A percentile compares a stretch with the other conserved stretches of the same genome.
Evolutionary conservation across 2,797 vertebrate species (phyloP).

Genomic region (Chaetodon trifasciatus): DNA sequence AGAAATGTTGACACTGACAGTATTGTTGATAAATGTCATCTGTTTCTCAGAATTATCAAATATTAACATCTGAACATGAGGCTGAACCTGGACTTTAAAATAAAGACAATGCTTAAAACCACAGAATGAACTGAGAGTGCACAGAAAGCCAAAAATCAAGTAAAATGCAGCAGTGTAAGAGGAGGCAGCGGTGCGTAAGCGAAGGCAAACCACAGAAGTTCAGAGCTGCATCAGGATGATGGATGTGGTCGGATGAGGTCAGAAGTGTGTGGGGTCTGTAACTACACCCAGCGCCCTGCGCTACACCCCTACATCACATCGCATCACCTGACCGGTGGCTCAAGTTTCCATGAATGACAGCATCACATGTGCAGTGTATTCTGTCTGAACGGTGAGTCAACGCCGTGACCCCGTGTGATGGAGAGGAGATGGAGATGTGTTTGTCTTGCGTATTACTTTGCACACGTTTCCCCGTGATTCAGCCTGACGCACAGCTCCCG

Average conservation of each 20-base stretch:
- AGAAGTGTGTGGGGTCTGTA: not conserved
- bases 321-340: no score
- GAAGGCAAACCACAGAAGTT: no score
- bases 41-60: not conserved
- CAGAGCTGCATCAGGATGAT: not conserved
- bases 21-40: not conserved
- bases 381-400: not conserved
- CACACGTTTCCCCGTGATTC: not conserved
- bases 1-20: not conserved
- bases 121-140: no score
- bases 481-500: not conserved
- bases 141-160: no score
- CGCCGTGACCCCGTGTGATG: not conserved
- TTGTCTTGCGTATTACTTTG: not conserved
- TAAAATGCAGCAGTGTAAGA: no score
- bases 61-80: not conserved
- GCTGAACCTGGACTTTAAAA: not conserved
- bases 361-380: not conserved
- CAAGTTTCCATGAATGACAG: no score
- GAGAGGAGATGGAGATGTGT: not conserved
- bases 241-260: not conserved
- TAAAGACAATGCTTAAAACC: no score
- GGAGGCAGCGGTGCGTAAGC: no score
- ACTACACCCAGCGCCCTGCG: no score
- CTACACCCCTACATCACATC: no score